A percentile compares a stretch with the other conserved stretches of the same genome.
These are phyloP conservation scores for Elachura formosa DNA, from an alignment of 2,113 vertebrate species.

Conservation along the genomic window DNA sequence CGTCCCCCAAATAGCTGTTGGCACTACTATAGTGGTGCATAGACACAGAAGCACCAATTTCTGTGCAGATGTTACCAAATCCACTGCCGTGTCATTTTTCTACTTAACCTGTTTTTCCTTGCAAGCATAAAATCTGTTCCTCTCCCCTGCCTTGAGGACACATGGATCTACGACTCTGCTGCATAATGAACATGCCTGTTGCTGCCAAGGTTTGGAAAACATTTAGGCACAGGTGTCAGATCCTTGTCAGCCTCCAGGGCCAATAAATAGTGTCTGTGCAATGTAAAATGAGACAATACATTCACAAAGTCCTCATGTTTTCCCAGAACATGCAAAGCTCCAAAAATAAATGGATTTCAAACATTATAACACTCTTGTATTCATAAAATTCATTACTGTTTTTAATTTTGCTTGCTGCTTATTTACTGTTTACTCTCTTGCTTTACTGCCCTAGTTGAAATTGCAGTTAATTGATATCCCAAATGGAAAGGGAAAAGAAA, in stretches of 20 bases:
- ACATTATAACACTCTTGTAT: not conserved
- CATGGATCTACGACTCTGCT: not conserved
- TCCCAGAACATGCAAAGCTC: slow-evolving; percentile 53
- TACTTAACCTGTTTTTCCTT: not conserved
- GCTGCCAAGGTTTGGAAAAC: slow-evolving; percentile 13
- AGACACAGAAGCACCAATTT: not conserved
- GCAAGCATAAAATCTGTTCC: not conserved
- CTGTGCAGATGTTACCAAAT: not conserved
- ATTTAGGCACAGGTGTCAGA: slow-evolving; percentile 60
- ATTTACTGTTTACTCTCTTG: slow-evolving; percentile 63
- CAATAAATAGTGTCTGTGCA: slow-evolving; percentile 17
- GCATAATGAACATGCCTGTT: not conserved
- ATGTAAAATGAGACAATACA: slow-evolving; percentile 49
- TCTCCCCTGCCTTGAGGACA: not conserved
- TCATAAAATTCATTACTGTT: slow-evolving; percentile 59
- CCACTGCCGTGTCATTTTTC: not conserved
- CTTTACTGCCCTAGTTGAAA: slow-evolving; percentile 53
- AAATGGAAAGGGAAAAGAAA: not conserved
- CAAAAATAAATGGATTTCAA: slow-evolving; percentile 65
- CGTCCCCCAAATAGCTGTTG: not conserved
- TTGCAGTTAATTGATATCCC: slow-evolving; percentile 31
- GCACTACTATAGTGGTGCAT: not conserved
- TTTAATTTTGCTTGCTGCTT: slow-evolving; percentile 69
- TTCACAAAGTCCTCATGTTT: slow-evolving; percentile 38
- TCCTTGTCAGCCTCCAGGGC: slow-evolving; percentile 51